Evolutionary conservation across 2,113 vertebrate genomes (phyloP), one percentile per base, ranked within the genome.

Genomic region (Seriola rivoliana): DNA sequence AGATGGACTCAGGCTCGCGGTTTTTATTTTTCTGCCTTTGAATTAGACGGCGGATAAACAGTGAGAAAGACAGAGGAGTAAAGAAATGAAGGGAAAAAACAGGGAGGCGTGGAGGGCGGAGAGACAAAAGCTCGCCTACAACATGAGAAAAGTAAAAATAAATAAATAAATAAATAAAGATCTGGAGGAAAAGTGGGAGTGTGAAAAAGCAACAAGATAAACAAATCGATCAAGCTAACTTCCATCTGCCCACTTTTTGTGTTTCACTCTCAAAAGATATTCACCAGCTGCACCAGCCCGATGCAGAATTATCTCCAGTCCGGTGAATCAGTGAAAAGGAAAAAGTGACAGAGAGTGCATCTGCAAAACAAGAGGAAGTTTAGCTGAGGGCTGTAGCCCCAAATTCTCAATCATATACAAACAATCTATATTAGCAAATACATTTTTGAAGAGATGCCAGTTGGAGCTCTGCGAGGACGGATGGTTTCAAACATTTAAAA

Each of bases 1-100:
- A 92, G 87, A 89, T 92, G 89, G 89, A 92, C 73, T 44, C 63
- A 6, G 69, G 63, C 82, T 75, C 58, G n/a, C 8, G 0, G 55
- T 70, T 86, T 29, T 57, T 71, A 64, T 81, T 63, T 84, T 68
- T 75, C 48, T 25, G 42, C 50, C 63, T 73, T 65, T 85, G 84
- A 85, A 73, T 70, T 29, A 71, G 75, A 72, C 21, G 67, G 55
- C 13, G 54, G 42, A 66, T 29, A 71, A 71, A 75, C 54, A 82
- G 46, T 3, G 5, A 76, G 62, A 21, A 5, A 71, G 72, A 80
- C 19, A 78, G 54, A 21, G 19, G n/a, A 60, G 52, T 34, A 55
- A 50, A 80, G 62, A 46, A 25, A 77, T 21, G 21, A 38, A 54
- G 71, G 42, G 38, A 42, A 40, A 29, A 78, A 46, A 32, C 16